Evolutionary conservation across 2,797 vertebrate species (phyloP), one percentile per base, ranked within the genome.

Genomic region (Notolabrus celidotus): DNA sequence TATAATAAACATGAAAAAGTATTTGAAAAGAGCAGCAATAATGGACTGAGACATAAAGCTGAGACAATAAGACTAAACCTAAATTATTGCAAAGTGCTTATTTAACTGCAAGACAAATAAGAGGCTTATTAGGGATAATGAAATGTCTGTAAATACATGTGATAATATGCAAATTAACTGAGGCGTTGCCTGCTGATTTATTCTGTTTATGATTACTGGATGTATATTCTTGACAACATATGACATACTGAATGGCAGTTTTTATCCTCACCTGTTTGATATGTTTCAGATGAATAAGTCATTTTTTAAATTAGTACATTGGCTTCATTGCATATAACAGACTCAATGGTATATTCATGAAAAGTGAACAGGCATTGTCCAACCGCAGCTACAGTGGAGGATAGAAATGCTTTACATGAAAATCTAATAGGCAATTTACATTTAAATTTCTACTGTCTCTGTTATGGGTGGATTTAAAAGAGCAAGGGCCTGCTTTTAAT

Each of bases 371-470:
- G 82, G 84, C 67, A 6, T 79, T 65, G 55, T 77, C 80, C 75
- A 82, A 75, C 74, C 55, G 72, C 67, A 79, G 81, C 71, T 71
- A 79, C 88, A 92, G 89, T 89, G 82, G 82, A 75, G 83, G 82
- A 89, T 80, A 79, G 84, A 86, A 73, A 91, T 88, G 86, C 90
- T 90, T 91, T 91, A 92, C 85, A 88, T 83, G 86, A 85, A 91
- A 94, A 90, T 89, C 87, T 93, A 94, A 93, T 89, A 91, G 92
- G 86, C 89, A 89, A 93, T 94, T 95, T 94, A 86, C 91, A 94
- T 94, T 92, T 92, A 90, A 91, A 94, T 94, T 88, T 93, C 85
- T 74, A 91, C 88, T 84, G 87, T 87, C 74, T 92, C 84, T 83
- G 82, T 92, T 92, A 91, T 54, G 76, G 81, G 70, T 83, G 83